Evolutionary conservation across 2,113 vertebrate species (phyloP).

Genomic region (Daubentonia madagascariensis): DNA sequence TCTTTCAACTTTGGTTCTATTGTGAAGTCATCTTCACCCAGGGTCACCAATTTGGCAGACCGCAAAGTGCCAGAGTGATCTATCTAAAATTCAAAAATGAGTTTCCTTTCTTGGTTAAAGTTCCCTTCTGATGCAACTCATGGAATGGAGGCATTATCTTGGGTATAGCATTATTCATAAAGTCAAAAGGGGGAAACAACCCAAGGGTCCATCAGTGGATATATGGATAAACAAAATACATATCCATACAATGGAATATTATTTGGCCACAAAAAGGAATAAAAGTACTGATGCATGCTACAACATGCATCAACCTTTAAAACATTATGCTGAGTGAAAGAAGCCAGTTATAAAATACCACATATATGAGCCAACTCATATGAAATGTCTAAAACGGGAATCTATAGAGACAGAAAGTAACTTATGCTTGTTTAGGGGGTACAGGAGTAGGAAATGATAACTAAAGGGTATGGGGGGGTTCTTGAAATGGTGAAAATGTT

Average conservation of each 20-base stretch:
- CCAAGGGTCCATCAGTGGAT: neutral
- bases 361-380: neutral
- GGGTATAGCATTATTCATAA: neutral
- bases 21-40: neutral
- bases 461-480: neutral
- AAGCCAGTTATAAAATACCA: neutral
- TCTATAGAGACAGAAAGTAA: neutral
- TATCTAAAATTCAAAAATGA: neutral
- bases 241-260: neutral
- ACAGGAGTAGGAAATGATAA: neutral
- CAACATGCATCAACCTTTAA: neutral
- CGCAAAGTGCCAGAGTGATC: neutral
- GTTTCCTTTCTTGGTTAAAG: neutral
- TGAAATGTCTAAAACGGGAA: neutral
- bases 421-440: neutral
- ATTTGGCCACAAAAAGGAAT: neutral
- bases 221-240: neutral
- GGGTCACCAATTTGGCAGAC: neutral
- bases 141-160: neutral
- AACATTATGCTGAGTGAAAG: neutral
- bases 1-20: neutral
- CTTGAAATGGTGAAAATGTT: neutral
- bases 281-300: neutral
- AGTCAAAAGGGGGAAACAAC: neutral
- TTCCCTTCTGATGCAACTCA: neutral